Evolutionary conservation across 2,113 vertebrate species (phyloP).

Genomic region (Gambusia affinis): DNA sequence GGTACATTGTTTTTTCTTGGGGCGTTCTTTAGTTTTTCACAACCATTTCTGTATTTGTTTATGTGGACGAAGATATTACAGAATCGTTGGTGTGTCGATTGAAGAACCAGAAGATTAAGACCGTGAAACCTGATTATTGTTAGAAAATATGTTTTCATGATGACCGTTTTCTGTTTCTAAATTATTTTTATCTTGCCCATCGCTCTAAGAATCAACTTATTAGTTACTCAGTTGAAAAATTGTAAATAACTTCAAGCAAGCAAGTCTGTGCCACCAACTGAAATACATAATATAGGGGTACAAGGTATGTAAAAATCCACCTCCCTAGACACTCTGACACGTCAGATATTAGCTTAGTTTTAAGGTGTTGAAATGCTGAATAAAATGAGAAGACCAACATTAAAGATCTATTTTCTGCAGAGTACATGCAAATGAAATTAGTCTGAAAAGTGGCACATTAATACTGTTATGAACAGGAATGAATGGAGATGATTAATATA

Average conservation of each 20-base stretch:
- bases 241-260: constrained; percentile 70
- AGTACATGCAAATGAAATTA: constrained; percentile 13
- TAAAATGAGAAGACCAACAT: constrained; percentile 20
- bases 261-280: constrained; percentile 31
- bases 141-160: not conserved
- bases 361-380: constrained; percentile 22
- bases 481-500: not conserved
- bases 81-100: not conserved
- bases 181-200: constrained; percentile 51
- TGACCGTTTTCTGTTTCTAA: not conserved
- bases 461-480: constrained; percentile 1
- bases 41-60: too few species aligned
- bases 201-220: constrained; percentile 44
- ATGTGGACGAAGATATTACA: too few species aligned
- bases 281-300: constrained; percentile 29
- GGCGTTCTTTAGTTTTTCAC: too few species aligned
- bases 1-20: too few species aligned
- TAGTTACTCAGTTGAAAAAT: constrained; percentile 71
- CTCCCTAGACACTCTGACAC: constrained; percentile 24
- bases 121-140: not conserved
- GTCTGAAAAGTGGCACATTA: not conserved
- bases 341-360: not conserved
- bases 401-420: constrained; percentile 30
- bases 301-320: constrained; percentile 2
- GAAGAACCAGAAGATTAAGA: not conserved